Evolutionary conservation across 2,113 vertebrate genomes (phyloP), one percentile per base, ranked within the genome.

Genomic region (Festucalex cinctus): DNA sequence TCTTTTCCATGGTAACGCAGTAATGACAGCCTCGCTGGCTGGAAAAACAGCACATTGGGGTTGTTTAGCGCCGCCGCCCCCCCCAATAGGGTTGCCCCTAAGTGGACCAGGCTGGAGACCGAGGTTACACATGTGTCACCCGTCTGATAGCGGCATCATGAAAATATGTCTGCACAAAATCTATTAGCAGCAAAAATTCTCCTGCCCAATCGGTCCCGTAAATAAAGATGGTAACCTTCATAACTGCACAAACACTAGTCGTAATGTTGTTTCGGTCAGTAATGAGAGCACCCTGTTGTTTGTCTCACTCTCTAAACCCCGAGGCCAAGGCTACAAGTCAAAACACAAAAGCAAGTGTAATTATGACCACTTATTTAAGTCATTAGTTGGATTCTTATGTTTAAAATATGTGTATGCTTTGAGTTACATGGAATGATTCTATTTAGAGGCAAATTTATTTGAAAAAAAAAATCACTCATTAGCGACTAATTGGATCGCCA

Each of bases 191-290:
- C 22, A 10, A 17, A n/a, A 59, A 54, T 46, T 41, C 43, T 53
- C 48, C 63, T 65, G 92, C 91, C 92, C 90, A 91, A 93, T 2
- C 84, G 91, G 88, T 74, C 71, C 91, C 91, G 92, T 93, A 90
- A 94, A 94, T 93, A 92, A 94, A 93, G 90, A 92, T 92, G 90
- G 89, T 94, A 93, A 93, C 93, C 94, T 90, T 57, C 26, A 92
- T 94, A 6, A 36, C 78, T 60, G 60, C 93, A 92, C 91, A 93
- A 93, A 93, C 92, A 92, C 91, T 91, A 61, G 36, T 36, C 39
- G 36, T 94, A 92, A 94, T 94, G 93, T 93, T 93, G 91, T 88
- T 94, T 91, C 92, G 91, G 91, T 94, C 94, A 93, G 92, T 95
- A 93, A 94, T 93, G 92, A 93, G 88, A 86, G 88, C 87, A 90